These are phyloP conservation scores for Anthopleura xanthogrammica DNA, from an alignment of 92 coral and sea anemone genomes.

Conservation along the genomic window DNA sequence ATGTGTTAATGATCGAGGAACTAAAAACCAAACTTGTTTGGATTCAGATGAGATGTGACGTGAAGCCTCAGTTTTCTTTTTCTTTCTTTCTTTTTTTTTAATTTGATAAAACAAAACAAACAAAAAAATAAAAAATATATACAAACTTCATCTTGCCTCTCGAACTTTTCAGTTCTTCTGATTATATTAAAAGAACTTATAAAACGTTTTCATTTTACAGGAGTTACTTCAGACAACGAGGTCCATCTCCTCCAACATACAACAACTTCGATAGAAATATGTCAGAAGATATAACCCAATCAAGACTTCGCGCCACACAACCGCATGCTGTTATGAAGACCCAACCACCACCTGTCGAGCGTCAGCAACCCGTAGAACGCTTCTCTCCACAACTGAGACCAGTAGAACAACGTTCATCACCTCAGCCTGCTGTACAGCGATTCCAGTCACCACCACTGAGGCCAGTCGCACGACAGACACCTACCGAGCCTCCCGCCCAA, in stretches of 20 bases:
- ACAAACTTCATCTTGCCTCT: not conserved
- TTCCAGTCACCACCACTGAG: not conserved
- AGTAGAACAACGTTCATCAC: not conserved
- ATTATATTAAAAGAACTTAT: not conserved
- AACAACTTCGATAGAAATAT: not conserved
- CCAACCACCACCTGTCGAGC: not conserved
- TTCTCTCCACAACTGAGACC: not conserved
- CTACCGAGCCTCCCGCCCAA: not conserved
- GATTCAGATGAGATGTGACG: no score
- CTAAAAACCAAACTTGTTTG: no score
- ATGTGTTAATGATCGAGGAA: no score
- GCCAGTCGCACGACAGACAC: not conserved
- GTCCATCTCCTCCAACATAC: slow-evolving; percentile 28
- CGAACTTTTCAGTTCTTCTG: not conserved
- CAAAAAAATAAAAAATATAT: no score
- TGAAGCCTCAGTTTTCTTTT: no score
- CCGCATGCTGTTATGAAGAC: not conserved
- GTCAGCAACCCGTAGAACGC: not conserved
- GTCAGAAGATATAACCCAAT: slow-evolving; percentile 27
- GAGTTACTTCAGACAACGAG: slow-evolving; percentile 2
- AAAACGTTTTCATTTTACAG: not conserved
- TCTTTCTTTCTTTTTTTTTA: no score
- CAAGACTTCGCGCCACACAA: slow-evolving; percentile 23
- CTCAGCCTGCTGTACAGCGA: not conserved
- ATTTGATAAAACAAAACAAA: no score